phyloP scores from a whole-genome alignment of 2,888 invertebrate species.

The Chelonus formosanus region DNA sequence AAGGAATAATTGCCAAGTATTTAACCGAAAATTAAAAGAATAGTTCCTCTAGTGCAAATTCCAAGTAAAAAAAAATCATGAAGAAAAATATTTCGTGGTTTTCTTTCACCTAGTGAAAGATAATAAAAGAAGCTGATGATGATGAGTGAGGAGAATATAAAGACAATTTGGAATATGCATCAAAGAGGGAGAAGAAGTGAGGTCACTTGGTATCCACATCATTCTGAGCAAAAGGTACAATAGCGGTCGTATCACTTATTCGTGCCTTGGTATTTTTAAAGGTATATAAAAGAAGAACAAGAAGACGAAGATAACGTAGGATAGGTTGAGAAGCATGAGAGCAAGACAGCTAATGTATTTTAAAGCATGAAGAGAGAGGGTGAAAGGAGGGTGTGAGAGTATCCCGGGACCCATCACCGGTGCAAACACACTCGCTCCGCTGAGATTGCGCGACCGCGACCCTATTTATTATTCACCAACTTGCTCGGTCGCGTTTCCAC shows the following conservation, averaged over 20 bases:
- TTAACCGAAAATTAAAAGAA: too few species aligned
- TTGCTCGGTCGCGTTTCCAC: slow-evolving; percentile 31
- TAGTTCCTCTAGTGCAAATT: too few species aligned
- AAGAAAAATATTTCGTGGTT: too few species aligned
- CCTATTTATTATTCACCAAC: slow-evolving; percentile 63
- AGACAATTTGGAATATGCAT: slow-evolving; percentile 2
- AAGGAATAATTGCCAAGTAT: too few species aligned
- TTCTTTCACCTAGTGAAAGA: too few species aligned
- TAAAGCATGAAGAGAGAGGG: slow-evolving; percentile 18
- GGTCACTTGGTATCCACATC: slow-evolving; percentile 21
- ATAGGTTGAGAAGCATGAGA: slow-evolving; percentile 19
- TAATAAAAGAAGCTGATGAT: too few species aligned
- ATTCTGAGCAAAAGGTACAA: slow-evolving; percentile 45
- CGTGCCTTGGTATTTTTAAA: slow-evolving; percentile 54
- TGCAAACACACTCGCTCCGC: slow-evolving; percentile 60
- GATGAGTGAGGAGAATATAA: not conserved
- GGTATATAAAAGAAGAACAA: slow-evolving; percentile 50
- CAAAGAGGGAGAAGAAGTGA: slow-evolving; percentile 11
- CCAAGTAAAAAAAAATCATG: too few species aligned
- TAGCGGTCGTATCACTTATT: slow-evolving; percentile 60
- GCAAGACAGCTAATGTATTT: not conserved
- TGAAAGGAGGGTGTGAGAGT: slow-evolving; percentile 32
- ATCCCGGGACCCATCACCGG: slow-evolving; percentile 58
- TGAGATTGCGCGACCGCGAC: slow-evolving; percentile 63
- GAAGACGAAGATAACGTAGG: too few species aligned